A percentile compares a stretch with the other conserved stretches of the same genome.
Evolutionary conservation across 2,113 vertebrate genomes (phyloP).

Genomic region (Tringa solitaria): DNA sequence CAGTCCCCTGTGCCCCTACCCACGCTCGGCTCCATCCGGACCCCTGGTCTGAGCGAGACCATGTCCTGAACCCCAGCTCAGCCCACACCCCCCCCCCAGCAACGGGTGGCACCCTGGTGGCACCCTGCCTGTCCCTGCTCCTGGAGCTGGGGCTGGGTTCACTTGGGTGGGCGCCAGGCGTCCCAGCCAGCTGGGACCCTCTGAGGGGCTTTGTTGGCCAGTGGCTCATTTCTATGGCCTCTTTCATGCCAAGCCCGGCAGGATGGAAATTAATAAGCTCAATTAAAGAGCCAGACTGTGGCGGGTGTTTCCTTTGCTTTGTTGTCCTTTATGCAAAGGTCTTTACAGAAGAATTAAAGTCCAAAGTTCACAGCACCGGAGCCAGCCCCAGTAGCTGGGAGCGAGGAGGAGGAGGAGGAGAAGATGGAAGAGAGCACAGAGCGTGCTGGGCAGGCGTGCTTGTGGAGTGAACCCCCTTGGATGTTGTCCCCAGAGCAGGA

Average conservation of each 20-base stretch:
- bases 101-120: background rate
- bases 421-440: background rate
- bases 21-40: fast-evolving
- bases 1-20: background rate
- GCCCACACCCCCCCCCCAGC: background rate
- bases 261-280: background rate
- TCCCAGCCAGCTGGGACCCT: background rate
- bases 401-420: background rate
- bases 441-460: background rate
- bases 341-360: background rate
- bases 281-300: background rate
- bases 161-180: background rate
- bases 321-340: background rate
- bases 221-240: background rate
- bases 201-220: background rate
- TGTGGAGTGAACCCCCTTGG: fast-evolving
- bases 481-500: background rate
- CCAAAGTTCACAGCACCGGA: background rate
- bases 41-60: background rate
- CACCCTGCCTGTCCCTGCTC: background rate
- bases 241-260: background rate
- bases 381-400: background rate
- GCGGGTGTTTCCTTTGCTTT: background rate
- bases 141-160: background rate
- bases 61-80: background rate